Base-by-base conservation (phyloP, 1,140 invertebrate species). In the Leptonema lineaticorne region DNA sequence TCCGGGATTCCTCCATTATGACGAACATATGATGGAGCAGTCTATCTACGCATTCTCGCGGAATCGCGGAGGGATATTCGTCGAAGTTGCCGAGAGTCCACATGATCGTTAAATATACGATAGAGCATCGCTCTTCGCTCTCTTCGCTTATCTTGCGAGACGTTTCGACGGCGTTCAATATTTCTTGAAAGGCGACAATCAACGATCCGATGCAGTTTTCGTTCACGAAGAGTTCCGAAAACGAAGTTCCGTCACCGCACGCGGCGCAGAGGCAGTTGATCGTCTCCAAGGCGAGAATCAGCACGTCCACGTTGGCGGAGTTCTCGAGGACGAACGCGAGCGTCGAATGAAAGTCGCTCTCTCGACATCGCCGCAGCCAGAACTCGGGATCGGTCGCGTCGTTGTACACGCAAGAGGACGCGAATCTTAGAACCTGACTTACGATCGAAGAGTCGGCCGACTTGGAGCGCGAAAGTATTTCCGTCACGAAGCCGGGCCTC, bases 251-350 rank as follows among this genome's bases (percentile, higher is more conserved):
- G 59, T 73, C 75, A 56, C 76, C 78, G 59, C 27, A n/a, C 24
- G 77, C 77, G 67, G 76, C 75, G 72, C 84, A 81, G 2, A 86
- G 76, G 27, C 83, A 82, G 75, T 86, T 85, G 0, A 84, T 76
- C 27, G 85, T 83, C 71, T 85, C 84, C 16, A 88, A 75, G 0
- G 84, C 81, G 58, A 82, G 82, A 0, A 79, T 68, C 2, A 88
- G 72, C 0, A 88, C 72, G 28, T 85, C 84, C 78, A 85, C 85
- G 73, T 87, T 89, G 1, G 84, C 86, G 0, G 89, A 91, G 76
- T 87, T 89, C 62, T 80, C 81, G 50, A 92, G 76, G 68, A 92
- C 87, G 73, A 87, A 90, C 70, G 77, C 81, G 24, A 91, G 74
- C 70, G 83, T 78, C 33, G 81, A 76, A 4, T 85, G 81, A 66